A percentile compares a stretch with the other conserved stretches of the same genome.
phyloP scores from a whole-genome alignment of 1,140 invertebrate species.

The Temnothorax nylanderi region DNA sequence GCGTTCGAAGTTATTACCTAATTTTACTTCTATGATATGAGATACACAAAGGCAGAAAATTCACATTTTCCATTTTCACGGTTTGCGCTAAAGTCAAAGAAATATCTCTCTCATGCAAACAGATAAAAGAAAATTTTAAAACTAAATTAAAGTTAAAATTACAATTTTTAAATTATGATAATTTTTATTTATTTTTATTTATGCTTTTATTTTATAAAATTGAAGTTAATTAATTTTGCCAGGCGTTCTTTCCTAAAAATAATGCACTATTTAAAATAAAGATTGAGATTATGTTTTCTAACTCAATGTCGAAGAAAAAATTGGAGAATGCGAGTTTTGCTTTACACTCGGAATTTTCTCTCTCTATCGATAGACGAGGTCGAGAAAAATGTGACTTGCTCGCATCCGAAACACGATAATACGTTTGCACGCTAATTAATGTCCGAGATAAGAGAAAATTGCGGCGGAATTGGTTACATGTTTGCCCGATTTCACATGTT shows the following conservation, averaged over 20 bases:
- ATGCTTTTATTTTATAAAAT: background rate
- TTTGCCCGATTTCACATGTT: constrained; percentile 58
- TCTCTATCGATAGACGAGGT: constrained; percentile 51
- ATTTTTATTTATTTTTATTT: background rate
- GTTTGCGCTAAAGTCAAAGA: background rate
- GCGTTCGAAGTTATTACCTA: constrained; percentile 9
- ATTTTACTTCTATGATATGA: constrained; percentile 8
- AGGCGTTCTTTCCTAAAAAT: background rate
- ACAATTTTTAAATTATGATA: too few species aligned
- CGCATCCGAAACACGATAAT: constrained; percentile 65
- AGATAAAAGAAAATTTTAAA: background rate
- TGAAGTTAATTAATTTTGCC: background rate
- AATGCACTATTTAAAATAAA: background rate
- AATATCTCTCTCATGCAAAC: background rate
- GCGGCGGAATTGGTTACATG: constrained; percentile 61
- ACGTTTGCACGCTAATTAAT: constrained; percentile 68
- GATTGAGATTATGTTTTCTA: background rate
- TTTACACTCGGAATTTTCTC: background rate
- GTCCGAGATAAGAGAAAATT: constrained; percentile 69
- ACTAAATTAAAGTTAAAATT: too few species aligned
- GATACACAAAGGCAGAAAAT: background rate
- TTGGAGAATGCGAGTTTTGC: constrained; percentile 13
- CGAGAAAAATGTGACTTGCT: constrained; percentile 55
- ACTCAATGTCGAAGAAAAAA: constrained; percentile 10
- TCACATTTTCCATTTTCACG: background rate